Evolutionary conservation across 2,113 vertebrate species (phyloP).

Genomic region (Podarcis muralis): DNA sequence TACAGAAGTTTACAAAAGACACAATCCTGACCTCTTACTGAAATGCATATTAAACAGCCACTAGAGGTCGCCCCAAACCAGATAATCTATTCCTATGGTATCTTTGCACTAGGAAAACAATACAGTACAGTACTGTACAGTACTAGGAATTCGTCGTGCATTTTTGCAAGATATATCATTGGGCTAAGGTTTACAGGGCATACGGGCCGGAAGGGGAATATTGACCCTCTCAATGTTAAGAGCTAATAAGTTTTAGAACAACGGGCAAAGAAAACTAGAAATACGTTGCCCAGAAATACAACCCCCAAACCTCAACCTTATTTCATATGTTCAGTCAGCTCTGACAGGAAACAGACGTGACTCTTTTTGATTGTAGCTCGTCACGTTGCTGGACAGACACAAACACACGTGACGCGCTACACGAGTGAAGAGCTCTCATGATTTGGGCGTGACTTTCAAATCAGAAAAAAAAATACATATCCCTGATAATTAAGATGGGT

Average conservation of each 20-base stretch:
- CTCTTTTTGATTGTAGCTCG: neutral
- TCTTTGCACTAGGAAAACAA: neutral
- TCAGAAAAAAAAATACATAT: neutral
- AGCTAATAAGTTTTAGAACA: neutral
- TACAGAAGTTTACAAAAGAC: neutral
- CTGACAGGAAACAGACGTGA: neutral
- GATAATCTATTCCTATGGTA: neutral
- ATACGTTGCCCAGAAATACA: too few relatives aligned
- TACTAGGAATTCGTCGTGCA: too few relatives aligned
- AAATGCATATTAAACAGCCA: neutral
- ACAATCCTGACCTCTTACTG: neutral
- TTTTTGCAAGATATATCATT: neutral
- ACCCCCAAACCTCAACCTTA: neutral
- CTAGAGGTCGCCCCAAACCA: constrained; percentile 1
- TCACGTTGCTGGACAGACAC: neutral
- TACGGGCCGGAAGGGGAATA: neutral
- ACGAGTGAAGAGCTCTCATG: neutral
- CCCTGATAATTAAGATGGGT: neutral
- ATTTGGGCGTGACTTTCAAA: neutral
- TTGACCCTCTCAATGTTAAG: neutral
- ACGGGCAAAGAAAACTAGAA: neutral
- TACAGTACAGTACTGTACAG: neutral
- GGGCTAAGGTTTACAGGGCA: neutral
- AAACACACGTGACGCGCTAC: too few relatives aligned
- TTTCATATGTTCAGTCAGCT: neutral